phyloP scores from a whole-genome alignment of 1,140 invertebrate genomes.

The Trypoxylus dichotomus region DNA sequence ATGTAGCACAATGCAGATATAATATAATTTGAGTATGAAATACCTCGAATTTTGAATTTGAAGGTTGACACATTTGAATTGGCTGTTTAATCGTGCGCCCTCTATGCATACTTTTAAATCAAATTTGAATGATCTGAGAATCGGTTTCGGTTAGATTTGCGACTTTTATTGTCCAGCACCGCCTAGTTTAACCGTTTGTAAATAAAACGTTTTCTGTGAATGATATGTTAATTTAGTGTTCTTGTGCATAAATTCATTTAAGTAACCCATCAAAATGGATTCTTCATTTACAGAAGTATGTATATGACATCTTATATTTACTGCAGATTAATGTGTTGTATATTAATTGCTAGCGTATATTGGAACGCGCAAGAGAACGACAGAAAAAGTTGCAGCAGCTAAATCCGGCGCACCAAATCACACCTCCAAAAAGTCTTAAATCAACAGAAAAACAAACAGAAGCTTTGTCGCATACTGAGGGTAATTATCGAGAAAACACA shows the following conservation, averaged over 20 bases:
- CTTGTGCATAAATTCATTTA: not conserved
- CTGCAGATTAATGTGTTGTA: conserved; percentile 18
- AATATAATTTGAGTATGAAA: not conserved
- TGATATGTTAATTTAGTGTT: not conserved
- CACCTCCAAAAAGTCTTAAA: not conserved
- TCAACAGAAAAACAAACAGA: not conserved
- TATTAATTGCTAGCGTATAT: conserved; percentile 54
- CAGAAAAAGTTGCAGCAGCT: conserved; percentile 55
- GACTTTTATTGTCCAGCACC: not conserved
- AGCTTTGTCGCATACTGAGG: not conserved
- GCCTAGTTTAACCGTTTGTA: not conserved
- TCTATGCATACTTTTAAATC: not conserved
- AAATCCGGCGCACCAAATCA: not conserved
- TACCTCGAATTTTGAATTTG: not conserved
- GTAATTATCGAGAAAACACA: not conserved
- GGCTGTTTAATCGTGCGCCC: not conserved
- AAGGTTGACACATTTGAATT: not conserved
- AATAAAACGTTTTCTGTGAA: not conserved
- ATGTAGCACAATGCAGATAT: not conserved
- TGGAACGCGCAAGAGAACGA: conserved; percentile 59
- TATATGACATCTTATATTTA: conserved; percentile 19
- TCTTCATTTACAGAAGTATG: conserved; percentile 48
- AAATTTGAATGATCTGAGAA: not conserved
- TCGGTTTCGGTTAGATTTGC: conserved; percentile 1
- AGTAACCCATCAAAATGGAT: conserved; percentile 39